Base-by-base conservation (phyloP, 2,797 vertebrate species). In the Pseudopleuronectes americanus region DNA sequence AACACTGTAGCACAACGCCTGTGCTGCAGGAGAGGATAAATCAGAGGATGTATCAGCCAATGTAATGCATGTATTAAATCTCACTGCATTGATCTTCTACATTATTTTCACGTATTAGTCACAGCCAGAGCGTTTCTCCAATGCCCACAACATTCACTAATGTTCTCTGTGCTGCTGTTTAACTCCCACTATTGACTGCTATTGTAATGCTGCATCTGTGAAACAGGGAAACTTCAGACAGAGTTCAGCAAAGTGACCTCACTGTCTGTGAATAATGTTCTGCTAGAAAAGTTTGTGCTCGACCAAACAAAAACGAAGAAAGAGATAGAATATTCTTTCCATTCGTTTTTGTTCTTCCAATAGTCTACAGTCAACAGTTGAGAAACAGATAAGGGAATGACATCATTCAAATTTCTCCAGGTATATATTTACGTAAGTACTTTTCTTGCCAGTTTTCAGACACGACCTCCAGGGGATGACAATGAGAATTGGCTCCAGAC, bases 51-150 rank as follows among this genome's bases (percentile, higher is more conserved):
- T n/a, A n/a, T n/a, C n/a, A n/a, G 62, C 28, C 2, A 0, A 36
- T 54, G 62, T 57, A 71, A 79, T 79, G 68, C 66, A 61, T 8
- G 52, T 67, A 75, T 74, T 77, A 61, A 81, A 82, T 77, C 52
- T 67, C 62, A 2, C 26, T 33, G 64, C 7, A 43, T 19, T 62
- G 26, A 68, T 70, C 64, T 60, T 59, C 53, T 38, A 21, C 55
- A 21, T 57, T 57, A 65, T 75, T 75, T 73, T 41, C 24, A 63
- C 61, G 26, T 31, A 54, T 83, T 71, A 77, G 69, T 84, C 59
- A 81, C 58, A 64, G 48, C 1, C 1, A 17, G 52, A 33, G 43
- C 57, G 43, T 48, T 41, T 64, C 68, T 45, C 41, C 54, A 57
- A 19, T n/a, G 22, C 19, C 17, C 3, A 36, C 23, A 69, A 61